These are phyloP conservation scores for Ferdinandea cuprea DNA, from an alignment of 2,888 invertebrate species.

Conservation along the genomic window DNA sequence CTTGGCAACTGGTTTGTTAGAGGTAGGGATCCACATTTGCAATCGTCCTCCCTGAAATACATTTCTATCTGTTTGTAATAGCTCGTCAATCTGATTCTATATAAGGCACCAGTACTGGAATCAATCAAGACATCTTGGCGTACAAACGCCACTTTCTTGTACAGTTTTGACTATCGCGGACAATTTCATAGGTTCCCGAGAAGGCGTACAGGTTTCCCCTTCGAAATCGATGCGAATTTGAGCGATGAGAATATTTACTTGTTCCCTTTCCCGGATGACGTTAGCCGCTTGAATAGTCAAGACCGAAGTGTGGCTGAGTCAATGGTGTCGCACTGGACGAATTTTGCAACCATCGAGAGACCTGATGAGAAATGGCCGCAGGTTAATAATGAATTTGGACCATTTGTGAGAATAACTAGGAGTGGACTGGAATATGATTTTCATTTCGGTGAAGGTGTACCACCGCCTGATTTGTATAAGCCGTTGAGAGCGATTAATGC, in stretches of 20 bases:
- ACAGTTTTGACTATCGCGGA: slow-evolving; percentile 84
- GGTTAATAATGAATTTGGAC: slow-evolving; percentile 79
- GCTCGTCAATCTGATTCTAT: slow-evolving; percentile 80
- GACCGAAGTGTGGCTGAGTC: slow-evolving; percentile 82
- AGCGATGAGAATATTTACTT: slow-evolving; percentile 86
- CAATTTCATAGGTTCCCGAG: slow-evolving; percentile 81
- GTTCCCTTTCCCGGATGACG: slow-evolving; percentile 83
- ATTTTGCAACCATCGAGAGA: slow-evolving; percentile 79
- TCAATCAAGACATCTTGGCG: slow-evolving; percentile 78
- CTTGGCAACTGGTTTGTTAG: slow-evolving; percentile 79
- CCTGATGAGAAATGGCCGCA: slow-evolving; percentile 80
- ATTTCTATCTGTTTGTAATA: slow-evolving; percentile 48
- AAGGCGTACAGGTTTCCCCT: slow-evolving; percentile 81
- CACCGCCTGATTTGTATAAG: slow-evolving; percentile 76
- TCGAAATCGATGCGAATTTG: slow-evolving; percentile 84
- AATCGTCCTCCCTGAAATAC: neutral
- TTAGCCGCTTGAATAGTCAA: slow-evolving; percentile 79
- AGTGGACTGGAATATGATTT: slow-evolving; percentile 78
- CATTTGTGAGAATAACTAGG: slow-evolving; percentile 80
- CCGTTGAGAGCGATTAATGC: slow-evolving; percentile 5
- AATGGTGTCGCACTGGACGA: slow-evolving; percentile 82
- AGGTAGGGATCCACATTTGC: slow-evolving; percentile 68
- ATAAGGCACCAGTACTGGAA: slow-evolving; percentile 80
- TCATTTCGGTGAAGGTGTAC: slow-evolving; percentile 81
- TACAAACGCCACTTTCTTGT: slow-evolving; percentile 82